These are phyloP conservation scores for Sebastes matsubarae DNA, from an alignment of 2,797 vertebrate species.

Conservation along the genomic window DNA sequence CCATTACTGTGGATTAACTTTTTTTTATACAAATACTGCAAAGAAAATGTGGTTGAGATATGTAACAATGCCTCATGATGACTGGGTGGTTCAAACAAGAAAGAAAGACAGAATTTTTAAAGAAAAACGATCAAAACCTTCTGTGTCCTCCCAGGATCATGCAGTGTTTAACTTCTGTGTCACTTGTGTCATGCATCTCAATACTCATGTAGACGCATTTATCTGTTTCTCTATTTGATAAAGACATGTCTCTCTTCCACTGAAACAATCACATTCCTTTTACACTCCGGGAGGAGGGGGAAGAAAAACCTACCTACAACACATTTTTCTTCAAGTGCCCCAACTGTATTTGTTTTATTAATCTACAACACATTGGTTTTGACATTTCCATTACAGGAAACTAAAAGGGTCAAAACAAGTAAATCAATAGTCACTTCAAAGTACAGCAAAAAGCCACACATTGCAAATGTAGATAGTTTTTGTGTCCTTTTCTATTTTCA, in stretches of 20 bases:
- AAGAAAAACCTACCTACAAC: neutral
- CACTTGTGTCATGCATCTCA: constrained; percentile 23
- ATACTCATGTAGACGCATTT: neutral
- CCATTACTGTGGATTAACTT: constrained; percentile 60
- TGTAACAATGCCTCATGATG: neutral
- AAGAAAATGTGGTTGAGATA: constrained; percentile 18
- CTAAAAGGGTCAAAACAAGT: neutral
- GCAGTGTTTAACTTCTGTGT: constrained; percentile 3
- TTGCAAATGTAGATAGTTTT: constrained; percentile 27
- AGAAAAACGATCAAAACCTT: neutral
- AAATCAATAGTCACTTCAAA: neutral
- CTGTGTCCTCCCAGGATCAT: constrained; percentile 13
- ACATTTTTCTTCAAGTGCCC: neutral
- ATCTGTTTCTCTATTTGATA: constrained; percentile 3
- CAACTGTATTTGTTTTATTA: constrained; percentile 3
- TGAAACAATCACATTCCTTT: constrained; percentile 25
- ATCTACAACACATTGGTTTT: neutral
- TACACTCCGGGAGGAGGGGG: neutral
- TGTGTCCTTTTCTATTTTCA: constrained; percentile 4
- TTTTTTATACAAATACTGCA: constrained; percentile 42
- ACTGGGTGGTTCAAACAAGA: neutral
- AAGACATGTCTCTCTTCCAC: constrained; percentile 6
- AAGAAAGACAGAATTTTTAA: neutral
- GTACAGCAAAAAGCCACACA: neutral
- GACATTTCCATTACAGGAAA: constrained; percentile 4